Conservation (phyloP, 2,888 invertebrate genomes). For the Salticus scenicus region DNA sequence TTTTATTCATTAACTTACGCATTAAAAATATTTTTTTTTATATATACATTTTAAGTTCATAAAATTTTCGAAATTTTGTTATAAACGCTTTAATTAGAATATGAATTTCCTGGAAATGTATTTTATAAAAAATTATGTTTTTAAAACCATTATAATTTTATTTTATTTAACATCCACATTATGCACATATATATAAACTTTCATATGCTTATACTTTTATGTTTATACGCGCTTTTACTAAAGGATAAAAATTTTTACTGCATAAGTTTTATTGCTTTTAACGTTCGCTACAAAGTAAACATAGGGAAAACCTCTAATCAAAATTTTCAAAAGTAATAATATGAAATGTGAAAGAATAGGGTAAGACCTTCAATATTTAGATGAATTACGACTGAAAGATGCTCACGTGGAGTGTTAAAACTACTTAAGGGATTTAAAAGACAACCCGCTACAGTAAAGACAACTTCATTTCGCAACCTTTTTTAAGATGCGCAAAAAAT, state of each 20-base stretch:
- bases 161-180: too few relatives aligned
- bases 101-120: too few relatives aligned
- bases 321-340: slow-evolving; percentile 18
- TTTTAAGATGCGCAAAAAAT: slow-evolving; percentile 60
- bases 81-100: too few relatives aligned
- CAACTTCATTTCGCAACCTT: slow-evolving; percentile 33
- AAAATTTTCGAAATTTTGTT: too few relatives aligned
- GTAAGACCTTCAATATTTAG: slow-evolving; percentile 25
- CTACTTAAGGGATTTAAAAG: slow-evolving; percentile 61
- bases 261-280: neutral
- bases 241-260: neutral
- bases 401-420: slow-evolving; percentile 24
- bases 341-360: slow-evolving; percentile 7
- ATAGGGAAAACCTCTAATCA: slow-evolving; percentile 10
- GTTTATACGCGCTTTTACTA: too few relatives aligned
- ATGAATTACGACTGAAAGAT: slow-evolving; percentile 51
- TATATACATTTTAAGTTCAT: too few relatives aligned
- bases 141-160: too few relatives aligned
- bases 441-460: slow-evolving; percentile 7
- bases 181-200: too few relatives aligned
- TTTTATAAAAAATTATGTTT: too few relatives aligned
- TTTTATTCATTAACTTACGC: too few relatives aligned
- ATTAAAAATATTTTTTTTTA: too few relatives aligned
- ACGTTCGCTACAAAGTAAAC: neutral
- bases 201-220: too few relatives aligned